Evolutionary conservation across 1,140 invertebrate species (phyloP).

Genomic region (Lysiphlebus fabarum): DNA sequence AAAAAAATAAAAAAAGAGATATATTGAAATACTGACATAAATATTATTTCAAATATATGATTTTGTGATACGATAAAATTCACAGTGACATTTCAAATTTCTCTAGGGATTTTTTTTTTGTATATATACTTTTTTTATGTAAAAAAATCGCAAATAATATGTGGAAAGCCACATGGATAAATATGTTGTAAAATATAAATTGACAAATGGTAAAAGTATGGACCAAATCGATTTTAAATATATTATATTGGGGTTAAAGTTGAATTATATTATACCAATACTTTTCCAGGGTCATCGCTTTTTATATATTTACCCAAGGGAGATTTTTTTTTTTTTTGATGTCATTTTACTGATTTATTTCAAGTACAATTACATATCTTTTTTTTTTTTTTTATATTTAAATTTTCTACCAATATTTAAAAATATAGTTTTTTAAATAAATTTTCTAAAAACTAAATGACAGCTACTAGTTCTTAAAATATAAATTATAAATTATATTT

Average conservation of each 20-base stretch:
- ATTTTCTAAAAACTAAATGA: no score
- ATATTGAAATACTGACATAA: no score
- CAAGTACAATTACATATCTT: not conserved
- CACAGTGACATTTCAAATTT: constrained; percentile 40
- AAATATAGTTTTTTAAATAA: no score
- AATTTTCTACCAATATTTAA: no score
- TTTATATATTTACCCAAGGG: constrained; percentile 23
- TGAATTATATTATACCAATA: constrained; percentile 26
- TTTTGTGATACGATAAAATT: constrained; percentile 28
- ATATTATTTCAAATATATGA: no score
- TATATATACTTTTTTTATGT: not conserved
- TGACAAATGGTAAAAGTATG: not conserved
- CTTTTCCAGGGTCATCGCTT: constrained; percentile 28
- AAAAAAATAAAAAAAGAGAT: no score
- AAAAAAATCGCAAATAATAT: constrained; percentile 49
- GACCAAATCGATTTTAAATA: not conserved
- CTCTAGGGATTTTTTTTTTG: constrained; percentile 37
- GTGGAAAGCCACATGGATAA: constrained; percentile 30
- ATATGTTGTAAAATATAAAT: no score
- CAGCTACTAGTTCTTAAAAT: no score
- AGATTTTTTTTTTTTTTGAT: constrained; percentile 28
- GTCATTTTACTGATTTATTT: constrained; percentile 34
- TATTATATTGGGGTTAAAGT: not conserved
- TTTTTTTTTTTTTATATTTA: not conserved
- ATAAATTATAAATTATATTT: no score